These are phyloP conservation scores for Mycteria americana DNA, from an alignment of 2,797 vertebrate genomes.

Conservation along the genomic window DNA sequence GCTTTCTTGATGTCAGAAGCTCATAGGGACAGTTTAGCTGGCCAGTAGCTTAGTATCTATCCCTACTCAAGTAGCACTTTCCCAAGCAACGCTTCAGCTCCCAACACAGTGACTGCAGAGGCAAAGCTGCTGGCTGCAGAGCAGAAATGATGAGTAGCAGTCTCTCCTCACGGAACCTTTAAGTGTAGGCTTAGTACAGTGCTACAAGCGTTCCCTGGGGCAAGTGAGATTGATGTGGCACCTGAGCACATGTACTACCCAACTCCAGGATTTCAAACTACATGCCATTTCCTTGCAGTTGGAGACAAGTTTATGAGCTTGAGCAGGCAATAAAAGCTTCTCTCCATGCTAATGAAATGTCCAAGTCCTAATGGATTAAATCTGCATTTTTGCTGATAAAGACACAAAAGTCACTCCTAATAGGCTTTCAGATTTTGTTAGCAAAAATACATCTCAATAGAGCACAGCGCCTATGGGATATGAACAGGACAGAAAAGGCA, in stretches of 20 bases:
- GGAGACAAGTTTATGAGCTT: constrained; percentile 39
- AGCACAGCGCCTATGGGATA: background rate
- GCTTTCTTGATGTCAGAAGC: background rate
- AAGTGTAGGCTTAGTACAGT: background rate
- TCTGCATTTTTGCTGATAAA: constrained; percentile 60
- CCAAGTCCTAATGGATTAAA: constrained; percentile 50
- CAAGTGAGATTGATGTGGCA: background rate
- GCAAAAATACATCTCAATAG: background rate
- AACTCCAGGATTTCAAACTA: background rate
- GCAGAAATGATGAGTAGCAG: background rate
- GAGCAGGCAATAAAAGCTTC: constrained; percentile 50
- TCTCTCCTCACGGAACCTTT: constrained; percentile 17
- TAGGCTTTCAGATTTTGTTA: constrained; percentile 47
- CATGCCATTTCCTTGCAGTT: constrained; percentile 20
- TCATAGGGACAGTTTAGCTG: background rate
- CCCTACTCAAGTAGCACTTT: background rate
- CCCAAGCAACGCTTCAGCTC: background rate
- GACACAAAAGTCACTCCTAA: constrained; percentile 27
- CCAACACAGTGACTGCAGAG: background rate
- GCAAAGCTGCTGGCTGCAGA: background rate
- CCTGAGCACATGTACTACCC: constrained; percentile 14
- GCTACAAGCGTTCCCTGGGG: constrained; percentile 11
- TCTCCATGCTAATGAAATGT: constrained; percentile 5
- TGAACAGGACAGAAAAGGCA: background rate
- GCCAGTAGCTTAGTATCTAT: background rate